Evolutionary conservation across 2,797 vertebrate species (phyloP).

Genomic region (Muscicapa comitata): DNA sequence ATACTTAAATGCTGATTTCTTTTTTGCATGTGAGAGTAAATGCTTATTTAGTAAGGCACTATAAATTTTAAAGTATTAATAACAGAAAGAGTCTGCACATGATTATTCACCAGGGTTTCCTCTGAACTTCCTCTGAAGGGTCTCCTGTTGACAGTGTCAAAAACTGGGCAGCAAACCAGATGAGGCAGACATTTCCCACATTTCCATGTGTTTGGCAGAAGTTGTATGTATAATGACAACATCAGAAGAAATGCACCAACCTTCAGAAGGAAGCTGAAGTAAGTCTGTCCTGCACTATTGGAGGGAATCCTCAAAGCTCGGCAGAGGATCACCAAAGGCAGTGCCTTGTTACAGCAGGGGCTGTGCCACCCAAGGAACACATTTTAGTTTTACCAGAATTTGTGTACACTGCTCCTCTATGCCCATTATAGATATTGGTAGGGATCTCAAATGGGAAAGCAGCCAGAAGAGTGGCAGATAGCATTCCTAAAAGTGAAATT

Average conservation of each 20-base stretch:
- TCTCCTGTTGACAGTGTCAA: not conserved
- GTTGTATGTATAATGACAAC: not conserved
- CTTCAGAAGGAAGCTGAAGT: not conserved
- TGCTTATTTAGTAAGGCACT: not conserved
- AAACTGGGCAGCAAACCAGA: not conserved
- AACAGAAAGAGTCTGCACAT: not conserved
- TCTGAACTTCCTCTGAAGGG: slow-evolving; percentile 19
- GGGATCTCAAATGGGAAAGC: not conserved
- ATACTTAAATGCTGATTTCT: not conserved
- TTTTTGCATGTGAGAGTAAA: not conserved
- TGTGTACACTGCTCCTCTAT: not conserved
- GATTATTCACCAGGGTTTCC: slow-evolving; percentile 6
- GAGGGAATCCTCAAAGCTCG: not conserved
- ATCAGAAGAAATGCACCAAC: not conserved
- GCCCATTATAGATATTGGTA: not conserved
- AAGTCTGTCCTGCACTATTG: not conserved
- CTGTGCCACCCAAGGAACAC: not conserved
- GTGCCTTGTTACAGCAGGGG: not conserved
- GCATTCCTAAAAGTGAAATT: not conserved
- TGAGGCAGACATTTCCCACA: not conserved
- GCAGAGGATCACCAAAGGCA: not conserved
- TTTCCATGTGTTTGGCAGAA: slow-evolving; percentile 24
- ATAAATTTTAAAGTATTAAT: not conserved
- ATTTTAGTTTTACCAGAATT: not conserved
- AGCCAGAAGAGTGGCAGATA: not conserved